These are phyloP conservation scores for Rotaria sp. DNA, from an alignment of 2,888 invertebrate genomes.

Conservation along the genomic window DNA sequence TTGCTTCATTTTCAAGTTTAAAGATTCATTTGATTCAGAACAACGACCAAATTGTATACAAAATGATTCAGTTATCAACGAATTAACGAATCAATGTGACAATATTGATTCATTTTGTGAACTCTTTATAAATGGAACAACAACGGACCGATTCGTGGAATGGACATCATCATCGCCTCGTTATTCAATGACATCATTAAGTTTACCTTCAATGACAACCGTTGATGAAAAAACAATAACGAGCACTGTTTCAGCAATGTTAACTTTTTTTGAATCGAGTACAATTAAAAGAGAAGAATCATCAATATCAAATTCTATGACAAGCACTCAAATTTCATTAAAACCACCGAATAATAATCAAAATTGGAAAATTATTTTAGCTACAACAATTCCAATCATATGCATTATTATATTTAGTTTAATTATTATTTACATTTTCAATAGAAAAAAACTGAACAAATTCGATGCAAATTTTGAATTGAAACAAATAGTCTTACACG, in stretches of 20 bases:
- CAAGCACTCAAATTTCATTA: neutral
- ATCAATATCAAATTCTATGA: neutral
- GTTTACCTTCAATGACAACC: neutral
- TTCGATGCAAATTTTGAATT: too few species aligned
- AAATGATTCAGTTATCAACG: neutral
- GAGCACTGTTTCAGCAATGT: neutral
- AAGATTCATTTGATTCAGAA: neutral
- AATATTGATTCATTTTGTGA: neutral
- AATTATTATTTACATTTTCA: neutral
- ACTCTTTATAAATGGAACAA: neutral
- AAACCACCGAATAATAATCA: neutral
- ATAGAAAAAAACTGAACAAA: neutral
- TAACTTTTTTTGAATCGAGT: neutral
- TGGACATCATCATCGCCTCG: neutral
- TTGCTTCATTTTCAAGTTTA: neutral
- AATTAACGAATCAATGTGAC: neutral
- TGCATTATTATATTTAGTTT: neutral
- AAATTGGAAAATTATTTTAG: neutral
- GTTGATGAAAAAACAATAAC: too few species aligned
- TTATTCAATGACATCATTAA: neutral
- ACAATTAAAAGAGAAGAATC: neutral
- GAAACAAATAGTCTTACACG: too few species aligned
- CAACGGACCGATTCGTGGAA: neutral
- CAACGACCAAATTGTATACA: neutral
- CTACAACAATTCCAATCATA: neutral